Evolutionary conservation across 2,888 invertebrate genomes (phyloP).

Genomic region (Scrobipalpa atriplicella): DNA sequence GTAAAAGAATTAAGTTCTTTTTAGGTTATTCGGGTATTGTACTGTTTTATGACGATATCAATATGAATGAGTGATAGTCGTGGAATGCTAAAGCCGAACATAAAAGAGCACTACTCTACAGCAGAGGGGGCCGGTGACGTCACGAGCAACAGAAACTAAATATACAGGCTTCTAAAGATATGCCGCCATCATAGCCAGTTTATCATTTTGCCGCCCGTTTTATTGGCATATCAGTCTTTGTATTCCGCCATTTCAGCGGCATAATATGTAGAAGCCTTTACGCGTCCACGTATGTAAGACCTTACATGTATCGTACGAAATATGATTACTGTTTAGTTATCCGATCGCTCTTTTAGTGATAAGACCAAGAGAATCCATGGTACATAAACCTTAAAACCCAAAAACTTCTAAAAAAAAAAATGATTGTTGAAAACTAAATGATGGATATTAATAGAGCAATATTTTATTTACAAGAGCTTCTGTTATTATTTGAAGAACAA

Average conservation of each 20-base stretch:
- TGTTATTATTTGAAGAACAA: no score
- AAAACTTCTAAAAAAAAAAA: no score
- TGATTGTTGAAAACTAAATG: no score
- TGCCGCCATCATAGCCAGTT: not conserved
- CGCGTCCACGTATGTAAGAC: slow-evolving; percentile 1
- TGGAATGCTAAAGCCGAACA: slow-evolving; percentile 40
- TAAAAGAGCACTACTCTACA: slow-evolving; percentile 35
- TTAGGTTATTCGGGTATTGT: not conserved
- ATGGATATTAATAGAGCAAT: no score
- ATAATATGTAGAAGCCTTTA: not conserved
- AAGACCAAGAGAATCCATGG: no score
- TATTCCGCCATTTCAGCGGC: not conserved
- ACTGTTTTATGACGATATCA: not conserved
- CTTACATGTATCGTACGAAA: not conserved
- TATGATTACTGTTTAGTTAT: no score
- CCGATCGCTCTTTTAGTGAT: no score
- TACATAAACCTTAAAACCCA: no score
- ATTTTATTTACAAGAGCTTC: no score
- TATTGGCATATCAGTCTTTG: no score
- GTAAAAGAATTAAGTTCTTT: no score
- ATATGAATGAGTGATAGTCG: not conserved
- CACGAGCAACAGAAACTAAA: slow-evolving; percentile 73
- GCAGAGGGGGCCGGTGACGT: slow-evolving; percentile 73
- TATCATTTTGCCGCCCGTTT: no score
- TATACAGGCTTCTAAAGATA: slow-evolving; percentile 52